Evolutionary conservation across 2,888 invertebrate genomes (phyloP), one percentile per base, ranked within the genome.

Genomic region (Cyclophora punctaria): DNA sequence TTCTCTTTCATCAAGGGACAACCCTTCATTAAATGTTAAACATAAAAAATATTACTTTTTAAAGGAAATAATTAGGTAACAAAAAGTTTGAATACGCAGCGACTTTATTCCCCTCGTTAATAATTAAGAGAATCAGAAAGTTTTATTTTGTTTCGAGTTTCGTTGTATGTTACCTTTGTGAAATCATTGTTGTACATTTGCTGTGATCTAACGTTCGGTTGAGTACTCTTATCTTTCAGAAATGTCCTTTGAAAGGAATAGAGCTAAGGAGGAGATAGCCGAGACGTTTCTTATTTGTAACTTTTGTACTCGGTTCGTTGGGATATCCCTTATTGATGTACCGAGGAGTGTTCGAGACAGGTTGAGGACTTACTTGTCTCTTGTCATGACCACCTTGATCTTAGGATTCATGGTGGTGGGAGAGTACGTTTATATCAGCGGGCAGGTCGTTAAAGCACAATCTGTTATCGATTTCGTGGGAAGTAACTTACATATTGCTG

Each of bases 401-500:
- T 57, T 73, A 45, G 46, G 67, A 20, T 20, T 20, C 3, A 67
- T 78, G 59, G 52, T 77, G 47, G 52, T 59, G 4, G 75, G 75
- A 1, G 74, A 83, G 59, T 61, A 80, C 6, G 64, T 66, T 2
- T 78, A 71, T 50, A 70, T 79, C 7, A 54, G 63, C 3, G 60
- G 62, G 1, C 65, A 80, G 51, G 59, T 79, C 49, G 51, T 70
- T 3, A 63, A 64, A 7, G 66, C 70, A 0, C 63, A 73, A 1
- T 69, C 73, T 2, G 66, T 84, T 2, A 79, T 72, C 41, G 78
- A 78, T 45, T 71, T 82, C 48, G 71, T 83, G 6, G 71, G 75
- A 2, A 72, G 78, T 48, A 67, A 75, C 47, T 63, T 84, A 55
- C 83, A 84, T 53, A 72, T 80, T 49, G 73, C 77, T 35, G 83